Base-by-base conservation (phyloP, 2,888 invertebrate genomes). In the Parnassius mnemosyne region DNA sequence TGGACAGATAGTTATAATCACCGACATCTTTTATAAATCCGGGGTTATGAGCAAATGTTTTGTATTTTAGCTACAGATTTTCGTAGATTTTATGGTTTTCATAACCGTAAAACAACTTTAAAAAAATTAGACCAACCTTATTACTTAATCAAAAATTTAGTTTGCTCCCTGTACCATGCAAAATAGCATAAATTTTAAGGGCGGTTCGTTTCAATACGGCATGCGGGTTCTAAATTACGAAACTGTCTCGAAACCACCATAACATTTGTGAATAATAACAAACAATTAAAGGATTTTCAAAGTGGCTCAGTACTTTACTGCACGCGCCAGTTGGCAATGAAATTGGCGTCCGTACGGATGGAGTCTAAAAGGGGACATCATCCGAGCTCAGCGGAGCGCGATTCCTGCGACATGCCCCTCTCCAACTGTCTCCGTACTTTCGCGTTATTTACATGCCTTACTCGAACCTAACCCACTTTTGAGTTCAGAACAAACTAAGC, bases 341-440 rank as follows among this genome's bases (percentile, higher is more conserved):
- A 88, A 85, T 86, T 85, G 79, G 78, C 81, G 78, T 78, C 71
- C 76, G 76, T 79, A 77, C 77, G 79, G 75, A 77, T 77, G 79
- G 74, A 77, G 76, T 79, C 81, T 79, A 75, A 81, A 83, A 85
- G 86, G 84, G 87, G 83, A 83, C 85, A 83, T 81, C 76, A 80
- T 81, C 83, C 83, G 83, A 77, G 77, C 75, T 72, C 84, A 87
- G 68, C 85, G 81, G 80, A 88, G 83, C 89, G 88, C 79, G 77
- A 74, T 85, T 89, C 89, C 89, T 85, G 83, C 78, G 80, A 80
- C 82, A 80, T 79, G 81, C 72, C 72, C 71, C 70, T 60, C 55
- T 67, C 69, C 67, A 64, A 68, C 71, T 68, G 73, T 74, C 71
- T 71, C 74, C 73, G 76, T 73, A 76, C 80, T 74, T 76, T 71